These are phyloP conservation scores for Poeciliopsis prolifica DNA, from an alignment of 2,113 vertebrate genomes.

Conservation along the genomic window DNA sequence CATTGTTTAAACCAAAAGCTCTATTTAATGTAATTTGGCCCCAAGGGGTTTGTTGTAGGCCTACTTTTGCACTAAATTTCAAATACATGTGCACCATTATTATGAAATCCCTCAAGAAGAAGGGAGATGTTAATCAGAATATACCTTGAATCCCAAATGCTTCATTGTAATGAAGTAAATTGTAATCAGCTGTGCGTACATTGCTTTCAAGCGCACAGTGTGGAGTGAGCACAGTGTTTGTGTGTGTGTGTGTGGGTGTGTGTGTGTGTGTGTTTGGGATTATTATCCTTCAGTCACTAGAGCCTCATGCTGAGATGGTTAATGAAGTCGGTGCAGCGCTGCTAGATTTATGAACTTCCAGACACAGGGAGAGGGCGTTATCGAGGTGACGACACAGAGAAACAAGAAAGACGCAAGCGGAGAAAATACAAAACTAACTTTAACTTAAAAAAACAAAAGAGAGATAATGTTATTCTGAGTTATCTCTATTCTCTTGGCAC, in stretches of 20 bases:
- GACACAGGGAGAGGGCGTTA: conserved; percentile 1
- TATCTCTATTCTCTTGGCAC: conserved; percentile 7
- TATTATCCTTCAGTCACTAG: conserved; percentile 65
- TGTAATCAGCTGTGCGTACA: conserved; percentile 48
- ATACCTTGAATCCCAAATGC: conserved; percentile 12
- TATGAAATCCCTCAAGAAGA: conserved; percentile 9
- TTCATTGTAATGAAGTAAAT: conserved; percentile 43
- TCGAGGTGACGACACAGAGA: too few relatives aligned
- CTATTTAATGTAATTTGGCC: neutral
- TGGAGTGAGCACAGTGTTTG: conserved; percentile 7
- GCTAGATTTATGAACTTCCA: conserved; percentile 66
- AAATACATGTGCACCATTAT: neutral
- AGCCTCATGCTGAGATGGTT: conserved; percentile 64
- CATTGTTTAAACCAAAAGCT: neutral
- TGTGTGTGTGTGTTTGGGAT: conserved; percentile 19
- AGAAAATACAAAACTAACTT: neutral
- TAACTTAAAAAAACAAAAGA: neutral
- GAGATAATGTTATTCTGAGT: conserved; percentile 12
- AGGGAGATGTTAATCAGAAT: conserved; percentile 31
- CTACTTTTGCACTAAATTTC: neutral
- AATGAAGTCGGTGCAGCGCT: conserved; percentile 67
- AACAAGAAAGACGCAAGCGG: conserved; percentile 6
- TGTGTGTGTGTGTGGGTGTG: neutral
- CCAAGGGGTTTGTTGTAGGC: neutral
- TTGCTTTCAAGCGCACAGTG: conserved; percentile 52